Base-by-base conservation (phyloP, 1,140 invertebrate genomes). In the Aphis craccivora region DNA sequence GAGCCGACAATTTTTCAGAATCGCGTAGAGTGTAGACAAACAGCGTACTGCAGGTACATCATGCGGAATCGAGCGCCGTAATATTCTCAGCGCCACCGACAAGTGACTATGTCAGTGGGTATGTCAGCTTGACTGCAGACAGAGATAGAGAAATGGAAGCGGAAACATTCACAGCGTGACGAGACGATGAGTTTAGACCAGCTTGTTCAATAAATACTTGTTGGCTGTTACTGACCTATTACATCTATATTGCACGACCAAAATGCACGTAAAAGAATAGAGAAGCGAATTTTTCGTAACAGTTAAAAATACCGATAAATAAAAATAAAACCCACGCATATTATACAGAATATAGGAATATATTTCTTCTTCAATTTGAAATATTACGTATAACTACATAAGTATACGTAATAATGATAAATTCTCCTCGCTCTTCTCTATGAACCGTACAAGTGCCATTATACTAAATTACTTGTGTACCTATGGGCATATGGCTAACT, bases 171-270 rank as follows among this genome's bases (percentile, higher is more conserved):
- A 37, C 22, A 22, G 81, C 37, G 81, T 83, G 81, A 83, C 60
- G 60, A 76, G 60, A 76, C 60, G 60, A 83, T 83, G 81, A 83
- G 81, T 83, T 37, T 83, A 83, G 81, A n/a, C n/a, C 60, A 76
- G 30, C 60, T 67, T 11, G 60, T 76, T 35, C n/a, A 76, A 76
- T 76, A 76, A 76, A n/a, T 76, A 76, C 60, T 14, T 76, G 60
- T 76, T 76, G 60, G 30, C 14, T 76, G 60, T 76, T n/a, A 76
- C 60, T 76, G 30, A n/a, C 3, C 30, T 76, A n/a, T 76, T 76
- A 76, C 60, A 76, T 76, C 60, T 18, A 76, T 76, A 76, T 76
- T n/a, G n/a, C 60, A 76, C 60, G 30, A 76, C 30, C 60, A 14
- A 76, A 76, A 76, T n/a, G n/a, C 30, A 76, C 30, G 60, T 76